These are phyloP conservation scores for Limnodromus scolopaceus DNA, from an alignment of 2,797 vertebrate genomes.

Conservation along the genomic window DNA sequence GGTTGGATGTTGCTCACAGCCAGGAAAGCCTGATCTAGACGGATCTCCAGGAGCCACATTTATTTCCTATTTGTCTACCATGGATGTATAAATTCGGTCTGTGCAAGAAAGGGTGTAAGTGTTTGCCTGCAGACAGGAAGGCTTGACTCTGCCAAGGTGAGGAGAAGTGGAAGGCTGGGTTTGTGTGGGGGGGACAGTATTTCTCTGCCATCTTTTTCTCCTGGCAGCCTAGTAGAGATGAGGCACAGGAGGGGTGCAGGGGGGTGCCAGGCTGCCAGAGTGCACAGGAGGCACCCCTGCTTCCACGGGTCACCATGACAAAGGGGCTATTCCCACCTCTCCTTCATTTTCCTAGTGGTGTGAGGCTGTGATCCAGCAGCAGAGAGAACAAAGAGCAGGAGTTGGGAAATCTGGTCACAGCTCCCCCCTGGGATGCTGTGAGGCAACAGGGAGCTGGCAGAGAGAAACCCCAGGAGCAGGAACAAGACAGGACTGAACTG, in stretches of 20 bases:
- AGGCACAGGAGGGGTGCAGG: background rate
- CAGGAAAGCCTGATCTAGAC: background rate
- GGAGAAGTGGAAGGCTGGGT: background rate
- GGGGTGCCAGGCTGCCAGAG: background rate
- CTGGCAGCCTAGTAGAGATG: background rate
- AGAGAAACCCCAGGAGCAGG: background rate
- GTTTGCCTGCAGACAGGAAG: background rate
- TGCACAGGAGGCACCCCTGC: background rate
- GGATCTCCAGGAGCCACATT: background rate
- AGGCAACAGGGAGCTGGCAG: background rate
- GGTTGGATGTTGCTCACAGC: background rate
- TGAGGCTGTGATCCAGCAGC: fast-evolving
- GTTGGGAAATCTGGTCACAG: background rate
- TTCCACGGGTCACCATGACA: background rate
- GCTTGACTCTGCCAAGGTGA: background rate
- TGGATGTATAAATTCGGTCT: background rate
- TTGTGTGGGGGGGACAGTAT: background rate
- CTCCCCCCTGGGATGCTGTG: background rate
- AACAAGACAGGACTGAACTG: background rate
- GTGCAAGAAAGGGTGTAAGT: background rate
- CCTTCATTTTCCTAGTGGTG: background rate
- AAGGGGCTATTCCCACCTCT: background rate
- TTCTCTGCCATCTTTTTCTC: background rate
- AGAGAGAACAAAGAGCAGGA: background rate
- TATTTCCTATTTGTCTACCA: background rate